A percentile compares a stretch with the other conserved stretches of the same genome.
phyloP scores from a whole-genome alignment of 1,140 invertebrate genomes.

The Alviniconcha marisindica region DNA sequence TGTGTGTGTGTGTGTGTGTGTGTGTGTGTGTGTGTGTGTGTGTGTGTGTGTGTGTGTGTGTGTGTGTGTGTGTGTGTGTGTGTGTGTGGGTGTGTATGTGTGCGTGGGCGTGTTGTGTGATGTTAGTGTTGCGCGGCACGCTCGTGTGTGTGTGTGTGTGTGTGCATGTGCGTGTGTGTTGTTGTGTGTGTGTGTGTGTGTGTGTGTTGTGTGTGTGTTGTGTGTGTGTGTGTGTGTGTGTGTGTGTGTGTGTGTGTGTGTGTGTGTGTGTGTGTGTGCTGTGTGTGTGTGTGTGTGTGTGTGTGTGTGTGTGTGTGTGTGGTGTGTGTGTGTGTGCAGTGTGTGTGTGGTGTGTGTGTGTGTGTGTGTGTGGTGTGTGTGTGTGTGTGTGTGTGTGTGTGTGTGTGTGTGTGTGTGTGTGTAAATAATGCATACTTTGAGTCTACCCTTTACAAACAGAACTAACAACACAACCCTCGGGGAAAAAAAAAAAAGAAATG shows the following conservation, averaged over 20 bases:
- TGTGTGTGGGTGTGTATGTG: background rate
- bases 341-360: background rate
- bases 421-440: too few relatives aligned
- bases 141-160: slow-evolving; percentile 5
- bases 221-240: background rate
- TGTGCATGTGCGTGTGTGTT: background rate
- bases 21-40: too few relatives aligned
- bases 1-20: too few relatives aligned
- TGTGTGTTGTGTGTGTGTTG: slow-evolving; percentile 2
- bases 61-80: too few relatives aligned
- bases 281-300: slow-evolving; percentile 3
- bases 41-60: too few relatives aligned
- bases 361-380: background rate
- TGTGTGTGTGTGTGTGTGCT: slow-evolving; percentile 1
- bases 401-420: background rate
- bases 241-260: background rate
- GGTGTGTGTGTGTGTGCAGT: background rate
- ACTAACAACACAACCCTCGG: too few relatives aligned
- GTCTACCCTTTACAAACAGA: too few relatives aligned
- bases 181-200: background rate
- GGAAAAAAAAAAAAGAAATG: too few relatives aligned
- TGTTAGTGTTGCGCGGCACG: too few relatives aligned
- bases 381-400: background rate
- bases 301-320: background rate
- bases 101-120: background rate